Conservation (phyloP, 1,140 invertebrate genomes). For the Trichonephila inaurata region DNA sequence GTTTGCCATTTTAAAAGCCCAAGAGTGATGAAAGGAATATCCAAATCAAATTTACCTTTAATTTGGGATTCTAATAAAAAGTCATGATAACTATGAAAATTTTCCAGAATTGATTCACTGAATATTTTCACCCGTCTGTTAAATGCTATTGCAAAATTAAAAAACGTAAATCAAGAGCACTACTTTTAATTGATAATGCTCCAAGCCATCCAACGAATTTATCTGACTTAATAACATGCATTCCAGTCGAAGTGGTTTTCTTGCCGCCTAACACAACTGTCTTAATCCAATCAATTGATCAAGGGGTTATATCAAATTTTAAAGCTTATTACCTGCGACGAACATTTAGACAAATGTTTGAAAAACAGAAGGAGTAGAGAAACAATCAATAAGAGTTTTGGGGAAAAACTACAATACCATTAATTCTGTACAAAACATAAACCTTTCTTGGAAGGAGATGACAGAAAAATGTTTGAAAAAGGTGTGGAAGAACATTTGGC, state of each 20-base stretch:
- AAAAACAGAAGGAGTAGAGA: slow-evolving; percentile 20
- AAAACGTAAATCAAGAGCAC: slow-evolving; percentile 69
- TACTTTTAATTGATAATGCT: slow-evolving; percentile 76
- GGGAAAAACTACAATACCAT: slow-evolving; percentile 11
- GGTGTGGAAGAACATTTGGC: not conserved
- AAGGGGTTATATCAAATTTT: slow-evolving; percentile 76
- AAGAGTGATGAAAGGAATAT: no score
- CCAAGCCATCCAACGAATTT: slow-evolving; percentile 73
- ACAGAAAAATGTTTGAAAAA: not conserved
- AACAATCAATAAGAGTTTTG: slow-evolving; percentile 38
- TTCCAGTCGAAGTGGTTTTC: slow-evolving; percentile 70
- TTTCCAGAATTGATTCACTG: slow-evolving; percentile 80
- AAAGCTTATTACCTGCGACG: slow-evolving; percentile 68
- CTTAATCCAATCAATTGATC: slow-evolving; percentile 73
- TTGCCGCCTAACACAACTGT: slow-evolving; percentile 44
- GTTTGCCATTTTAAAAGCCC: no score
- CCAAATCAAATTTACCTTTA: no score
- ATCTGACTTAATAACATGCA: slow-evolving; percentile 44
- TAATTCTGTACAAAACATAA: slow-evolving; percentile 30
- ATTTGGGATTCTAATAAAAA: no score
- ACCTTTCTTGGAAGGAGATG: slow-evolving; percentile 29
- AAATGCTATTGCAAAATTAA: slow-evolving; percentile 64
- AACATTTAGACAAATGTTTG: slow-evolving; percentile 48
- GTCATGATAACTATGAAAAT: slow-evolving; percentile 79
- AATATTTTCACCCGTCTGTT: slow-evolving; percentile 30